Evolutionary conservation across 2,797 vertebrate genomes (phyloP), one percentile per base, ranked within the genome.

Genomic region (Denticeps clupeoides): DNA sequence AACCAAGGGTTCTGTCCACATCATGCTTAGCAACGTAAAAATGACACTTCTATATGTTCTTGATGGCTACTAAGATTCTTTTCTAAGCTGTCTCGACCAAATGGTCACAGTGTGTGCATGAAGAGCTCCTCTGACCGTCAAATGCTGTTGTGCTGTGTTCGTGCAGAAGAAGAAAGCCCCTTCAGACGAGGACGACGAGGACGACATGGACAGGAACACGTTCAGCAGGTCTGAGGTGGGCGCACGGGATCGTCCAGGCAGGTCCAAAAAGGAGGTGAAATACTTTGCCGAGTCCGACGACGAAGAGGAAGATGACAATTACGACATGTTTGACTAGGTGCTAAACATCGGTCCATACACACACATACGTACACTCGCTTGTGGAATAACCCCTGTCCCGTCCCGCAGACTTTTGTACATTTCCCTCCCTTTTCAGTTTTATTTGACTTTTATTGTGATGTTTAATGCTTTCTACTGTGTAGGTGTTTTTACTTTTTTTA

Each of bases 401-500:
- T 87, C 82, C 60, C 52, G 79, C 84, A 81, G 80, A 93, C 86
- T 93, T 97, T 97, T 97, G 90, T 98, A 97, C 89, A 94, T 96
- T 83, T 82, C 77, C 78, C 19, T 79, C 84, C 82, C 82, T 81
- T 82, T 84, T 79, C 28, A 75, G 77, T 87, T 89, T 88, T 82
- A 69, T 88, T 91, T 87, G 67, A 67, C 71, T 87, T 92, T 87
- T 88, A 86, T 88, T 84, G 91, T 97, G 90, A 87, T 71, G 88
- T 92, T 90, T 68, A 85, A 90, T 90, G 84, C 85, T 90, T 97
- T 97, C 89, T 93, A 90, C 87, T 69, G 91, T 95, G 90, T 94
- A 89, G 88, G 82, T 90, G 89, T 91, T 98, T n/a, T 92, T 93
- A 94, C 79, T 91, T 87, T 87, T 93, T 91, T 91, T 89, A 85